Evolutionary conservation across 2,113 vertebrate species (phyloP).

Genomic region (Sebastes schlegelii): DNA sequence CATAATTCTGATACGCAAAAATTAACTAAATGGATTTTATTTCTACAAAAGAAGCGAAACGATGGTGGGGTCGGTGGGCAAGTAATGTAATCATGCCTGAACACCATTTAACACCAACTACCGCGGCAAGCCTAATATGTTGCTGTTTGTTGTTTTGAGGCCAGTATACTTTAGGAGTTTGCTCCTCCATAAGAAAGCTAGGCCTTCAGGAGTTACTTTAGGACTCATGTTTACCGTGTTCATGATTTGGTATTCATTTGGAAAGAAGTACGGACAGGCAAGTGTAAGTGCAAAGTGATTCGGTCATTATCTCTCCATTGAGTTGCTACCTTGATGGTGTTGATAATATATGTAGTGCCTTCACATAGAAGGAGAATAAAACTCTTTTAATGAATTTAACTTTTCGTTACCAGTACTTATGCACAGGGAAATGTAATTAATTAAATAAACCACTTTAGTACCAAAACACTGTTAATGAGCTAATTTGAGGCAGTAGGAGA

Average conservation of each 20-base stretch:
- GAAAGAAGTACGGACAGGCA: neutral
- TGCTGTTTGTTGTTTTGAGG: neutral
- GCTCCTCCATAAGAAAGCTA: neutral
- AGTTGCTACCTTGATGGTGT: neutral
- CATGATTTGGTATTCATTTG: neutral
- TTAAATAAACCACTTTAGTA: conserved; percentile 36
- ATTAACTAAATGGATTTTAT: too few relatives aligned
- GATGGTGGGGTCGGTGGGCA: too few relatives aligned
- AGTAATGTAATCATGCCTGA: too few relatives aligned
- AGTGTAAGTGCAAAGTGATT: neutral
- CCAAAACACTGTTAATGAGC: conserved; percentile 42
- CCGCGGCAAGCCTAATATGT: too few relatives aligned
- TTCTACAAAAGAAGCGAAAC: too few relatives aligned
- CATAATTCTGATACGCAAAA: too few relatives aligned
- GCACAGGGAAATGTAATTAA: conserved; percentile 23
- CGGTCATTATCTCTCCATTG: neutral
- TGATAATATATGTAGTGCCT: neutral
- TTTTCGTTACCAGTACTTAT: conserved; percentile 30
- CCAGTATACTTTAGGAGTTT: neutral
- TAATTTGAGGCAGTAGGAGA: conserved; percentile 13
- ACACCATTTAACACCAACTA: too few relatives aligned
- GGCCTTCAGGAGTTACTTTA: neutral
- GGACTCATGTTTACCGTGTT: neutral
- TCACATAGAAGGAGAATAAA: conserved; percentile 14
- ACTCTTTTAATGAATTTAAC: conserved; percentile 11